Evolutionary conservation across 2,797 vertebrate genomes (phyloP).

Genomic region (Avahi laniger): DNA sequence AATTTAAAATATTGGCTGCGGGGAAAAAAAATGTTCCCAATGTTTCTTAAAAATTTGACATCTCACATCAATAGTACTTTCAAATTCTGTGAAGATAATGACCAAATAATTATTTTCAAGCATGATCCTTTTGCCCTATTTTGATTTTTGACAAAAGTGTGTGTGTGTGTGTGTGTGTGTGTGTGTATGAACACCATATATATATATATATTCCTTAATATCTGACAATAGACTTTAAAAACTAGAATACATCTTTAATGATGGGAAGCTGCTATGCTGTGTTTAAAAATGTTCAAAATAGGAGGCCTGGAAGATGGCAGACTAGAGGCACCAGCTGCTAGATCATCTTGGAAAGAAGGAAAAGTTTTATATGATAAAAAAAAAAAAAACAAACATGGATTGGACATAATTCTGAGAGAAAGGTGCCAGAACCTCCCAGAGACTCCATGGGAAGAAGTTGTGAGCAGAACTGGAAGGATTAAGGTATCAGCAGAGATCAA

Average conservation of each 20-base stretch:
- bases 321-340: no score
- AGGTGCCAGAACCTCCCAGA: no score
- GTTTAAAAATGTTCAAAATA: neutral
- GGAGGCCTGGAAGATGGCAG: no score
- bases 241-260: neutral
- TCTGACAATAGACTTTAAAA: neutral
- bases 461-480: no score
- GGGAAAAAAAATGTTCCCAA: neutral
- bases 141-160: neutral
- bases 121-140: neutral
- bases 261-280: neutral
- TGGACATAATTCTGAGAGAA: no score
- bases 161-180: neutral
- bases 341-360: no score
- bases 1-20: neutral
- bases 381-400: no score
- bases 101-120: neutral
- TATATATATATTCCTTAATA: neutral
- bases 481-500: no score
- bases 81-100: neutral
- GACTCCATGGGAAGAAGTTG: no score
- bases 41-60: neutral
- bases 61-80: neutral
- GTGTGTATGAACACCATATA: neutral
- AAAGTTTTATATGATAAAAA: no score